A percentile compares a stretch with the other conserved stretches of the same genome.
Evolutionary conservation across 2,113 vertebrate genomes (phyloP).

Genomic region (Erythrolamprus reginae): DNA sequence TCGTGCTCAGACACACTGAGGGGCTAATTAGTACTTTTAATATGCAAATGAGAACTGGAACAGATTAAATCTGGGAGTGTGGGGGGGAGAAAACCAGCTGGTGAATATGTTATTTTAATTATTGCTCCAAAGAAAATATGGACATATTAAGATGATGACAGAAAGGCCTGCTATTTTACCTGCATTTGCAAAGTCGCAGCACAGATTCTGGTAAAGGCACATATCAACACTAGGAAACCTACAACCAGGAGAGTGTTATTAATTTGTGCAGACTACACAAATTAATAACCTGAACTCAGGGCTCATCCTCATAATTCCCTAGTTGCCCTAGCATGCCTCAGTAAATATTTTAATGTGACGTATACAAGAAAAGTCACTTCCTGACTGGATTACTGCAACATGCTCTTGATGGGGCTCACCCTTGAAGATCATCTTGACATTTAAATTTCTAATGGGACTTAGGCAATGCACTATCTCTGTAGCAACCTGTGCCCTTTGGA

Average conservation of each 20-base stretch:
- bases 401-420: not conserved
- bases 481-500: not conserved
- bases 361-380: not conserved
- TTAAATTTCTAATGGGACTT: not conserved
- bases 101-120: slow-evolving; percentile 97
- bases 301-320: not conserved
- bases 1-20: slow-evolving; percentile 86
- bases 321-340: not conserved
- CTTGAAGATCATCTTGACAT: not conserved
- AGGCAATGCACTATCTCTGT: not conserved
- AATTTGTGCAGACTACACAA: not conserved
- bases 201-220: not conserved
- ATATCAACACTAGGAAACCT: not conserved
- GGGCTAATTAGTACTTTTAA: slow-evolving; percentile 99
- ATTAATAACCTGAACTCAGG: fast-evolving
- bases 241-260: not conserved
- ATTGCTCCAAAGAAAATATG: slow-evolving; percentile 74
- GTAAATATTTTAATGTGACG: not conserved
- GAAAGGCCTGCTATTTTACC: slow-evolving; percentile 29
- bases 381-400: not conserved
- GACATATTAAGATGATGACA: slow-evolving; percentile 60
- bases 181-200: not conserved
- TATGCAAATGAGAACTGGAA: slow-evolving; percentile 95
- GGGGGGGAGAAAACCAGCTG: slow-evolving; percentile 72
- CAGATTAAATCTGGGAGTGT: not conserved